These are phyloP conservation scores for Liposcelis brunnea DNA, from an alignment of 2,888 invertebrate genomes.

Conservation along the genomic window DNA sequence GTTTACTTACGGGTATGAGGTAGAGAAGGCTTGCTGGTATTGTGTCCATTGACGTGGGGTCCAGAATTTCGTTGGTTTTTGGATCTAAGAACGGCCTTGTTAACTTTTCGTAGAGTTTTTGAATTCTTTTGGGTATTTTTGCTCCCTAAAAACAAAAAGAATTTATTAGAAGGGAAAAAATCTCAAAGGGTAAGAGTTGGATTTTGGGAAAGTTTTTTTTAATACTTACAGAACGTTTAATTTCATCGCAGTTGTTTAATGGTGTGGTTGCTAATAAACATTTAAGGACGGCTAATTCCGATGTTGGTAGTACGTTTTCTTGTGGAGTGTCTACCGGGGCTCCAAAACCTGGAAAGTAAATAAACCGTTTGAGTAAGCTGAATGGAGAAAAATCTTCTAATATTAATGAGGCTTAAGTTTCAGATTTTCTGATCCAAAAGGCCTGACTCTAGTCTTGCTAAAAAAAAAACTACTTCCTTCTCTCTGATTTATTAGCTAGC, in stretches of 20 bases:
- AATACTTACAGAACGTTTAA: conserved; percentile 2
- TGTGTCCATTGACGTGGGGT: not conserved
- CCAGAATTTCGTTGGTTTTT: not conserved
- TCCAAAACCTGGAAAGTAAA: not conserved
- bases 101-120: conserved; percentile 1
- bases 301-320: not conserved
- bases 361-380: too few relatives aligned
- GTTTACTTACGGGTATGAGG: conserved; percentile 1
- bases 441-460: too few relatives aligned
- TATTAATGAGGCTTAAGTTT: too few relatives aligned
- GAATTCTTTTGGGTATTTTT: conserved; percentile 1
- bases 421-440: too few relatives aligned
- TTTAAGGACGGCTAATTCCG: not conserved
- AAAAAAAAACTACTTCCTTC: too few relatives aligned
- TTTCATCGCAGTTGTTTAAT: not conserved
- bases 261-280: not conserved
- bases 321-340: conserved; percentile 2
- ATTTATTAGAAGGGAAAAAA: too few relatives aligned
- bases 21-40: not conserved
- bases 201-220: not conserved
- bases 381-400: too few relatives aligned
- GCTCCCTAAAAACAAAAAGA: not conserved
- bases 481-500: too few relatives aligned
- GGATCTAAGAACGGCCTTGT: not conserved
- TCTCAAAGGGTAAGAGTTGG: too few relatives aligned